Percentiles rank a stretch among this genome's conserved stretches.
Conservation (phyloP, 2,888 invertebrate species). For the Melanophora roralis region DNA sequence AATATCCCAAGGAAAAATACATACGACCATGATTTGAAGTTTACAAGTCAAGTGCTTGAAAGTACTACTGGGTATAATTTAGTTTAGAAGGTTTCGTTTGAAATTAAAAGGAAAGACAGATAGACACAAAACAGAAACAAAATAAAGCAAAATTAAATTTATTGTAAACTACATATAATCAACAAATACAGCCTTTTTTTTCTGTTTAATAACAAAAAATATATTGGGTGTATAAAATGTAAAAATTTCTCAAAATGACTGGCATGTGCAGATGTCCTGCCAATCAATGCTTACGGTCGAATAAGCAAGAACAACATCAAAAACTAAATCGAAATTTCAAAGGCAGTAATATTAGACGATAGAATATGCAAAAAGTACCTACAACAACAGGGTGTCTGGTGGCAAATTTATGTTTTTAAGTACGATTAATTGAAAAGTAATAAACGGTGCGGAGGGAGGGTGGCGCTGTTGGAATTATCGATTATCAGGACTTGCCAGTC, state of each 20-base stretch:
- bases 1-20: background rate
- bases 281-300: constrained; percentile 75
- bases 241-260: constrained; percentile 71
- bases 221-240: background rate
- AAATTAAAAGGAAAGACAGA: background rate
- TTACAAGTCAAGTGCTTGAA: constrained; percentile 19
- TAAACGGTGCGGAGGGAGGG: too few relatives aligned
- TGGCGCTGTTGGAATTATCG: too few relatives aligned
- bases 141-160: background rate
- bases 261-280: constrained; percentile 76
- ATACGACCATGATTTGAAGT: too few relatives aligned
- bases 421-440: too few relatives aligned
- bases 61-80: constrained; percentile 29
- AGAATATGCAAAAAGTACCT: constrained; percentile 13
- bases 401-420: too few relatives aligned
- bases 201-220: background rate
- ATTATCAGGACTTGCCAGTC: too few relatives aligned
- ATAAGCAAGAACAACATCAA: constrained; percentile 68
- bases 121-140: background rate
- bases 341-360: background rate
- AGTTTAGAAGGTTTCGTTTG: constrained; percentile 26
- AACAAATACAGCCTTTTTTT: constrained; percentile 6
- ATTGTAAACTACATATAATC: background rate
- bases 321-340: constrained; percentile 23
- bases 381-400: background rate